These are phyloP conservation scores for Aphodius granarius DNA, from an alignment of 2,888 invertebrate genomes.

Conservation along the genomic window DNA sequence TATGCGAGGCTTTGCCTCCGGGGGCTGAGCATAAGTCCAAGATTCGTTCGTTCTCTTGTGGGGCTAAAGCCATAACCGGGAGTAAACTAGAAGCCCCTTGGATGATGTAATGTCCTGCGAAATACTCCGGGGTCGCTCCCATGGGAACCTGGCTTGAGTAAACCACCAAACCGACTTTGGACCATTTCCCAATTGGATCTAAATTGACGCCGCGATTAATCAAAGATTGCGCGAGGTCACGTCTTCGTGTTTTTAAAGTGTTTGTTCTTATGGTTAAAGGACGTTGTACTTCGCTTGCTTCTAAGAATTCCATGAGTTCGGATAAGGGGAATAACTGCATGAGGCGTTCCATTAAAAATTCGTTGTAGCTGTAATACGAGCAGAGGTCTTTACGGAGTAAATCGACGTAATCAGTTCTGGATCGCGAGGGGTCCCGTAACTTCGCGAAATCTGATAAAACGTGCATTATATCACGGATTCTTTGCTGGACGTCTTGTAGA, in stretches of 20 bases:
- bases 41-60: constrained; percentile 92
- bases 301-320: constrained; percentile 91
- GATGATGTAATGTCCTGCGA: constrained; percentile 96
- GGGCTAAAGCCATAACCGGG: constrained; percentile 97
- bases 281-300: constrained; percentile 93
- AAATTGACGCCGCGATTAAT: constrained; percentile 97
- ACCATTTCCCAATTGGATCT: constrained; percentile 97
- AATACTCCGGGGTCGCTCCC: constrained; percentile 98
- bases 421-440: constrained; percentile 67
- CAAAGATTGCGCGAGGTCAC: constrained; percentile 91
- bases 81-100: constrained; percentile 96
- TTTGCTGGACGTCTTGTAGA: constrained; percentile 82
- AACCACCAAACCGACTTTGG: constrained; percentile 84
- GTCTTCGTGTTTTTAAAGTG: constrained; percentile 86
- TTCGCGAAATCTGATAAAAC: constrained; percentile 80
- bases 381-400: constrained; percentile 85
- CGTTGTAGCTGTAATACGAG: constrained; percentile 95
- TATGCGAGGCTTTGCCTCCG: constrained; percentile 98
- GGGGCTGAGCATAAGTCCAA: constrained; percentile 98
- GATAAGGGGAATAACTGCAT: constrained; percentile 86
- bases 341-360: constrained; percentile 89
- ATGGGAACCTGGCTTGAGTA: constrained; percentile 96
- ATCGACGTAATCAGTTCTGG: constrained; percentile 79
- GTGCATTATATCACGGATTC: constrained; percentile 82
- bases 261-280: constrained; percentile 96